Percentiles rank a stretch among this genome's conserved stretches.
Evolutionary conservation across 2,888 invertebrate genomes (phyloP).

Genomic region (Branchellion lobata): DNA sequence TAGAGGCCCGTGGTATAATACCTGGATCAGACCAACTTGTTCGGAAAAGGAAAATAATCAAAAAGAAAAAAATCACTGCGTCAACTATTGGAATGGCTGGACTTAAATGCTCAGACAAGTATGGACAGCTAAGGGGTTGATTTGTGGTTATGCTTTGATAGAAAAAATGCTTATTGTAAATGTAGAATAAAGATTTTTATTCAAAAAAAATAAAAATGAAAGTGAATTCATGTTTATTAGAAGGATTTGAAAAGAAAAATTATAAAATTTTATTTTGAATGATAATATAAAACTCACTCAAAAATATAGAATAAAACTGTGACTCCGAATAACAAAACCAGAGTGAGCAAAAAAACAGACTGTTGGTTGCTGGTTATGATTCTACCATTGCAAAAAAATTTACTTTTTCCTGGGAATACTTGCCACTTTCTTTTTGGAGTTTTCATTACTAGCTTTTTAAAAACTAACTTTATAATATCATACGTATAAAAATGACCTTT

Average conservation of each 20-base stretch:
- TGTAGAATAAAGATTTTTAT: no score
- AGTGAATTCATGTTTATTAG: no score
- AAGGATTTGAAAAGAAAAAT: no score
- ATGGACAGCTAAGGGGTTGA: slow-evolving; percentile 52
- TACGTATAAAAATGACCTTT: no score
- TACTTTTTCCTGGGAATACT: slow-evolving; percentile 76
- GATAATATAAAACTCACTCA: slow-evolving; percentile 67
- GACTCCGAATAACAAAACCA: slow-evolving; percentile 87
- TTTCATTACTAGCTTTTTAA: no score
- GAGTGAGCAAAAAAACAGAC: slow-evolving; percentile 91
- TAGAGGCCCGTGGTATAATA: slow-evolving; percentile 81
- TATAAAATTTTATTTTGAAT: no score
- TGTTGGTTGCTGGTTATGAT: slow-evolving; percentile 95
- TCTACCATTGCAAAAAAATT: slow-evolving; percentile 94
- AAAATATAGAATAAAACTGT: slow-evolving; percentile 93
- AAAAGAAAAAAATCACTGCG: slow-evolving; percentile 71
- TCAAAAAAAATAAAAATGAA: no score
- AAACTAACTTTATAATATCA: no score
- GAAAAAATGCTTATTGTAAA: no score
- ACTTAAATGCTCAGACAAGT: slow-evolving; percentile 78
- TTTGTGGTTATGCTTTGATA: no score
- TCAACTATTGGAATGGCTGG: slow-evolving; percentile 66
- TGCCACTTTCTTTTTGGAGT: slow-evolving; percentile 46
- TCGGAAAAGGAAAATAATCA: slow-evolving; percentile 87
- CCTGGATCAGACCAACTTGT: slow-evolving; percentile 92